A percentile compares a stretch with the other conserved stretches of the same genome.
These are phyloP conservation scores for Pseudomyrmex cubaensis DNA, from an alignment of 1,140 invertebrate species.

Conservation along the genomic window DNA sequence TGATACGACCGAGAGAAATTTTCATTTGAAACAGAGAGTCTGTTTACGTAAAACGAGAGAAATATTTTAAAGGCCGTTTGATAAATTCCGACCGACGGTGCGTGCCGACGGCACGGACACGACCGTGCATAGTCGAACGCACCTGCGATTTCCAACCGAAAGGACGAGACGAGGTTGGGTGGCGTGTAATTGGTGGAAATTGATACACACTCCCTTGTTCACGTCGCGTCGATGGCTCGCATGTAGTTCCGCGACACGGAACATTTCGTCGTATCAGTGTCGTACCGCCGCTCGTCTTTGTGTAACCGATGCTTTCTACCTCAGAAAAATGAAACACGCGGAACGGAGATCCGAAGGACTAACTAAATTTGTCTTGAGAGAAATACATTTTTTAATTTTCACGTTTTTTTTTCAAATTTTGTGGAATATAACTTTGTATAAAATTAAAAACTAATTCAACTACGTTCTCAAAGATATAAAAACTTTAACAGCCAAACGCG, in stretches of 20 bases:
- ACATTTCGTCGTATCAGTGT: slow-evolving; percentile 59
- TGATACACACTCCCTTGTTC: slow-evolving; percentile 45
- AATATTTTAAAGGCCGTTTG: background rate
- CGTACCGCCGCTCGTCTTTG: slow-evolving; percentile 47
- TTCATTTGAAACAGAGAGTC: background rate
- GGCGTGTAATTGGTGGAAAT: slow-evolving; percentile 68
- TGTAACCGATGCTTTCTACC: slow-evolving; percentile 58
- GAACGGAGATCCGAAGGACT: background rate
- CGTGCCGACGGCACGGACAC: no score
- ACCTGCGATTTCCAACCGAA: slow-evolving; percentile 33
- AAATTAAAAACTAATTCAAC: no score
- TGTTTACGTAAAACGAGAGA: no score
- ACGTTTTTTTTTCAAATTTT: background rate
- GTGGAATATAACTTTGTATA: no score
- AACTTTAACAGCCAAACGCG: no score
- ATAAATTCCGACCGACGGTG: slow-evolving; percentile 23
- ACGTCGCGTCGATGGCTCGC: slow-evolving; percentile 8
- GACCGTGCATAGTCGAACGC: slow-evolving; percentile 31
- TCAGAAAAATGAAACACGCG: slow-evolving; percentile 2
- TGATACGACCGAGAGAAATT: no score
- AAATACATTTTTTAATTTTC: background rate
- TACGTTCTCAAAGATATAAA: no score
- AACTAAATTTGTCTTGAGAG: no score
- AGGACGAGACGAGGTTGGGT: slow-evolving; percentile 18
- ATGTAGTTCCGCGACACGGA: slow-evolving; percentile 33